Evolutionary conservation across 1,140 invertebrate genomes (phyloP), one percentile per base, ranked within the genome.

Genomic region (Platorchestia sp.): DNA sequence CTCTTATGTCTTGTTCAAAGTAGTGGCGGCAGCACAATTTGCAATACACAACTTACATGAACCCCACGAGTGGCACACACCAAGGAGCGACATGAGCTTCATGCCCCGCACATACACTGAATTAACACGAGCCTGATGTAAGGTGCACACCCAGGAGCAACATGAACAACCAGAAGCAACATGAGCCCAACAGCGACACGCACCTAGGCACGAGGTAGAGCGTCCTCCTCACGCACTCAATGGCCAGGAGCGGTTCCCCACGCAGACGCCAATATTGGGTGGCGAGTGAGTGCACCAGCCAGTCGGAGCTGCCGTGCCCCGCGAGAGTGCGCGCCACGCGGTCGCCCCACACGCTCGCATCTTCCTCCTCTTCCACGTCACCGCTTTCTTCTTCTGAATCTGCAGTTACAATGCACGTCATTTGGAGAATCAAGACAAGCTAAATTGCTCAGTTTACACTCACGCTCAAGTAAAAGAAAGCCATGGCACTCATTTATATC

Each of bases 241-340:
- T 97, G 22, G 98, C 98, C 97, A 98, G 98, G 47, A 98, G 97
- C 19, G 98, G 98, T 97, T 98, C 98, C 45, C 98, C 99, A 97
- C 98, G 98, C 0, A 98, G 98, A 95, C 98, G 97, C 98, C 98
- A 99, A 97, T 98, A 99, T 95, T 99, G 98, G 40, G 98, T 98
- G 89, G 98, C 98, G 96, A 99, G 97, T 97, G 99, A 98, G 96
- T 99, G 98, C 97, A 99, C 98, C 42, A 99, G 97, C 98, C 98
- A 99, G 19, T 44, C 91, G 0, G 98, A 99, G 0, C 98, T 98
- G 89, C 97, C 98, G 97, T 99, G 99, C 97, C 97, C 97, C 95
- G 97, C 97, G 22, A 99, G 97, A 41, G 98, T 98, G 95, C 97
- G 97, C 45, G 98, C 97, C 95, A 98, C 97, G 96, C 97, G 98